These are phyloP conservation scores for Balanococcus diminutus DNA, from an alignment of 2,888 invertebrate species.

Conservation along the genomic window DNA sequence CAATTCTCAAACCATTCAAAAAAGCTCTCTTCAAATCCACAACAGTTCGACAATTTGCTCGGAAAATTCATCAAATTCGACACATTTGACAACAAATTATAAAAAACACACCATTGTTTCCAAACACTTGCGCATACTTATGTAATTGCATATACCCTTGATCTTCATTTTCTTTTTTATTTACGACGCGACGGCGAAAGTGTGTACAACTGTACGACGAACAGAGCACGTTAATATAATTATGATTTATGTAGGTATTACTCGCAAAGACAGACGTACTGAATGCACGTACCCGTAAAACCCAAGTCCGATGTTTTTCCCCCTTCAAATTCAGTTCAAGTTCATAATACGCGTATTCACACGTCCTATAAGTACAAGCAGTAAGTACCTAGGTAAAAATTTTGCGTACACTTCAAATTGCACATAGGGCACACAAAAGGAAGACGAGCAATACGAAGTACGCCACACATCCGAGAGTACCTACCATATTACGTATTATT, in stretches of 20 bases:
- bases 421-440: background rate
- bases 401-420: background rate
- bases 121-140: background rate
- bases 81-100: too few relatives aligned
- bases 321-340: background rate
- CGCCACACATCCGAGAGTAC: background rate
- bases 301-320: background rate
- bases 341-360: background rate
- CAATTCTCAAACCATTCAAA: too few relatives aligned
- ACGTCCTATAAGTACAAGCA: too few relatives aligned
- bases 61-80: too few relatives aligned
- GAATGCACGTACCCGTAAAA: background rate
- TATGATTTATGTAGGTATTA: conserved; percentile 26
- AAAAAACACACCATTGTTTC: too few relatives aligned
- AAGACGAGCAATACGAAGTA: background rate
- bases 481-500: background rate
- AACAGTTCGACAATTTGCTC: too few relatives aligned
- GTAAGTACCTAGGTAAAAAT: background rate
- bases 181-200: background rate
- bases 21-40: too few relatives aligned
- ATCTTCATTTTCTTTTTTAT: background rate
- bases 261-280: background rate
- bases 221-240: background rate
- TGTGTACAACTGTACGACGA: background rate
- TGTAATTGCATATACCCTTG: background rate